These are phyloP conservation scores for Mantis religiosa DNA, from an alignment of 2,888 invertebrate species.

Conservation along the genomic window DNA sequence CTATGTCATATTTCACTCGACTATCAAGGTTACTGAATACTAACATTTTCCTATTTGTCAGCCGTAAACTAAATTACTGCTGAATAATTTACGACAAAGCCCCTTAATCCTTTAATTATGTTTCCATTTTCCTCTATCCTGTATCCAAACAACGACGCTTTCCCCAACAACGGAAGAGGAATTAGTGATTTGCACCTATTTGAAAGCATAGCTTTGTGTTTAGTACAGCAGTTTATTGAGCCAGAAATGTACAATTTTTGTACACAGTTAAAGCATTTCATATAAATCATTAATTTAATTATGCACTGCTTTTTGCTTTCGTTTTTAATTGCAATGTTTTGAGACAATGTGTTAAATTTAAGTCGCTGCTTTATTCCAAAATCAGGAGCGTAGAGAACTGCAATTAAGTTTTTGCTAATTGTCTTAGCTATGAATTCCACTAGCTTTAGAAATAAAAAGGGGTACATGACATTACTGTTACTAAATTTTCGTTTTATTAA, in stretches of 20 bases:
- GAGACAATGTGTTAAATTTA: rapidly evolving
- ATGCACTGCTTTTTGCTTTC: too few species aligned
- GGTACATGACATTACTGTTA: too few species aligned
- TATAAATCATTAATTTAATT: too few species aligned
- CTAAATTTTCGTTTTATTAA: too few species aligned
- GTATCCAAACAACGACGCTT: neutral
- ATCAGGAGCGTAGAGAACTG: too few species aligned
- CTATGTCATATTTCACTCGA: neutral
- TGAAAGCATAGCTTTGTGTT: neutral
- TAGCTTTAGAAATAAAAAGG: too few species aligned
- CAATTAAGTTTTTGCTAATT: too few species aligned
- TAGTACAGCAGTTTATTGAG: neutral
- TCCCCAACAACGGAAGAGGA: neutral
- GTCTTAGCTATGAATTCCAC: too few species aligned
- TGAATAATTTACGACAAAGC: neutral
- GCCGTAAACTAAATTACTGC: neutral
- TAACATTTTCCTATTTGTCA: neutral
- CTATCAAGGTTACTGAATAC: neutral
- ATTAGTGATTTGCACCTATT: neutral
- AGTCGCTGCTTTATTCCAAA: too few species aligned
- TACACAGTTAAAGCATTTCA: too few species aligned
- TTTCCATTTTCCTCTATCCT: neutral
- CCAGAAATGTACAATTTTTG: neutral
- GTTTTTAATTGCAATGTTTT: too few species aligned
- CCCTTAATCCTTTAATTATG: neutral